Evolutionary conservation across 2,113 vertebrate species (phyloP).

Genomic region (Zosterops lateralis): DNA sequence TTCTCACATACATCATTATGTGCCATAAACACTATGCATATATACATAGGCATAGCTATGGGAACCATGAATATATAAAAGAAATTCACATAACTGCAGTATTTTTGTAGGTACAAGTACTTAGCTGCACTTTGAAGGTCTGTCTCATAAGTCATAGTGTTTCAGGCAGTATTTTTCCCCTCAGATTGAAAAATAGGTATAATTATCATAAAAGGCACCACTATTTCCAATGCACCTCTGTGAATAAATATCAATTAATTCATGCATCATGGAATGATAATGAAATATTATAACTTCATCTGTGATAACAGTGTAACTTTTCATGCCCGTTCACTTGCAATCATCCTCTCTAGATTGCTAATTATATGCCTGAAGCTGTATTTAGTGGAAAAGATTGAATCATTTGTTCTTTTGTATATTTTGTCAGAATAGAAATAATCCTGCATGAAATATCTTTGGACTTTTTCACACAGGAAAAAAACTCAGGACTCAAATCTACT

Average conservation of each 20-base stretch:
- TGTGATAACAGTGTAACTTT: conserved; percentile 63
- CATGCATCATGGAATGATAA: conserved; percentile 58
- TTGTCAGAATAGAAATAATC: conserved; percentile 48
- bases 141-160: conserved; percentile 17
- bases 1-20: neutral
- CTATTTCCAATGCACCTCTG: conserved; percentile 44
- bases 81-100: neutral
- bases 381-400: conserved; percentile 59
- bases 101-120: neutral
- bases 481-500: neutral
- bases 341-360: conserved; percentile 66
- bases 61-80: neutral
- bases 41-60: neutral
- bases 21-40: neutral
- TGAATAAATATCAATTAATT: conserved; percentile 69
- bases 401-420: conserved; percentile 57
- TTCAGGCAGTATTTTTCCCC: neutral
- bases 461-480: neutral
- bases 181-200: conserved; percentile 47
- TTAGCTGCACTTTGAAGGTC: conserved; percentile 9
- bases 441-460: conserved; percentile 14
- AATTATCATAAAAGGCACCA: conserved; percentile 49
- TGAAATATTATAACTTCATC: conserved; percentile 69
- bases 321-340: conserved; percentile 61
- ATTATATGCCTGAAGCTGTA: conserved; percentile 63